These are phyloP conservation scores for Gryllus bimaculatus DNA, from an alignment of 1,140 invertebrate species.

Conservation along the genomic window DNA sequence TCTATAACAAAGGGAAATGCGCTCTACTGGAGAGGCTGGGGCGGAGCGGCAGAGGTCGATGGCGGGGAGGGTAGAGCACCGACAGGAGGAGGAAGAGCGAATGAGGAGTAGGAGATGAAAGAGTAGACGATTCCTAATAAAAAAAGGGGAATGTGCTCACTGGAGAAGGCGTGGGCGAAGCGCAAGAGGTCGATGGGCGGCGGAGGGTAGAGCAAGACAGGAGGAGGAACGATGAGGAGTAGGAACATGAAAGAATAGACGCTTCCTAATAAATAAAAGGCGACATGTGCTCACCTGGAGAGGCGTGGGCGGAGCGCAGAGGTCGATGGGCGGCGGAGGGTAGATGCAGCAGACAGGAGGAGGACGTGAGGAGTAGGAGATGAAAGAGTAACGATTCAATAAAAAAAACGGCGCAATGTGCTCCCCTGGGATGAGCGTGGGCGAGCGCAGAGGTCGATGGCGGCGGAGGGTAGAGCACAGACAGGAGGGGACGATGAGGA, in stretches of 20 bases:
- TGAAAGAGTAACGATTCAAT: too few species aligned
- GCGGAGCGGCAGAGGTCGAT: not conserved
- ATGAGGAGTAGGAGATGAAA: too few species aligned
- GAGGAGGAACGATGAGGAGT: too few species aligned
- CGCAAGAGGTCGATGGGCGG: not conserved
- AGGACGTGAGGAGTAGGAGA: too few species aligned
- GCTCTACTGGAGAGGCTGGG: not conserved
- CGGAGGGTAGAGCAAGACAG: too few species aligned
- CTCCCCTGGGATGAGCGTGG: too few species aligned
- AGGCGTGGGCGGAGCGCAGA: not conserved
- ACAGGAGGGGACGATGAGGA: not conserved
- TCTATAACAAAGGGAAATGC: too few species aligned
- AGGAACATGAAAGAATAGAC: not conserved
- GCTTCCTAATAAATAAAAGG: too few species aligned
- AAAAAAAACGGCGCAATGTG: too few species aligned
- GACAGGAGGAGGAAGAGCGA: not conserved
- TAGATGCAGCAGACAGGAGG: constrained; percentile 65
- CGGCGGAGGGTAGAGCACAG: too few species aligned
- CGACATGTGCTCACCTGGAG: not conserved
- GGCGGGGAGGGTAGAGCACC: not conserved
- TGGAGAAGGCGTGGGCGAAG: constrained; percentile 54
- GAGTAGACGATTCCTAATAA: too few species aligned
- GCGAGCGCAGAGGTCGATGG: not conserved
- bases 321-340: constrained; percentile 38
- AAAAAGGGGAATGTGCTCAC: too few species aligned